Conservation (phyloP, 2,888 invertebrate genomes). For the Alloscopus bannaensis region DNA sequence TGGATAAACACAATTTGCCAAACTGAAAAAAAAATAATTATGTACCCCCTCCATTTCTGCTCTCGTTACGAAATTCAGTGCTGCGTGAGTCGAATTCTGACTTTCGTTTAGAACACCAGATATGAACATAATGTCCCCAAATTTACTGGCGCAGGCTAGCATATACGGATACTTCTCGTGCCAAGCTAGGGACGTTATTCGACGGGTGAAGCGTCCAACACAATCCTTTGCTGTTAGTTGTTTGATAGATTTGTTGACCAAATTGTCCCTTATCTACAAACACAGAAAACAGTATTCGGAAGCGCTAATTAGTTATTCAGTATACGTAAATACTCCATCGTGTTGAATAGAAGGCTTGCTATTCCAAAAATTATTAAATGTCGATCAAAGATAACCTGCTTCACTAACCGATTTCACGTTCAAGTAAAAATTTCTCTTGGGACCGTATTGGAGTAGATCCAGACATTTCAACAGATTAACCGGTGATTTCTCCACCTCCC, state of each 20-base stretch:
- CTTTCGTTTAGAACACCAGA: conserved; percentile 13
- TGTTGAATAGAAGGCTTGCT: too few relatives aligned
- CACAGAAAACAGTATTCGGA: too few relatives aligned
- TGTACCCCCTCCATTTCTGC: conserved; percentile 57
- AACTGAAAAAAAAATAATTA: too few relatives aligned
- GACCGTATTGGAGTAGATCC: conserved; percentile 21
- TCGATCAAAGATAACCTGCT: too few relatives aligned
- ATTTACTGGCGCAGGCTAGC: conserved; percentile 65
- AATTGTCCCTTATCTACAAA: conserved; percentile 44
- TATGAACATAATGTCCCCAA: conserved; percentile 63
- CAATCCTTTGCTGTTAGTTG: conserved; percentile 19
- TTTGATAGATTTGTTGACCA: conserved; percentile 40
- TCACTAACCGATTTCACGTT: conserved; percentile 21
- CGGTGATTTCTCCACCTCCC: not conserved
- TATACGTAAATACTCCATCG: too few relatives aligned
- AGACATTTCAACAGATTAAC: conserved; percentile 22
- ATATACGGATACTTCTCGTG: conserved; percentile 62
- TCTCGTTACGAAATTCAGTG: conserved; percentile 31
- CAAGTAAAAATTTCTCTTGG: not conserved
- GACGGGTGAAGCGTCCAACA: conserved; percentile 21
- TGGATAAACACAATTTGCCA: too few relatives aligned
- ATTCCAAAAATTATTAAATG: too few relatives aligned
- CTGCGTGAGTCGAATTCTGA: not conserved
- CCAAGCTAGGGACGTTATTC: conserved; percentile 66
- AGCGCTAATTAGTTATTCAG: too few relatives aligned